phyloP scores from a whole-genome alignment of 2,888 invertebrate species.

The Plagodis pulveraria region DNA sequence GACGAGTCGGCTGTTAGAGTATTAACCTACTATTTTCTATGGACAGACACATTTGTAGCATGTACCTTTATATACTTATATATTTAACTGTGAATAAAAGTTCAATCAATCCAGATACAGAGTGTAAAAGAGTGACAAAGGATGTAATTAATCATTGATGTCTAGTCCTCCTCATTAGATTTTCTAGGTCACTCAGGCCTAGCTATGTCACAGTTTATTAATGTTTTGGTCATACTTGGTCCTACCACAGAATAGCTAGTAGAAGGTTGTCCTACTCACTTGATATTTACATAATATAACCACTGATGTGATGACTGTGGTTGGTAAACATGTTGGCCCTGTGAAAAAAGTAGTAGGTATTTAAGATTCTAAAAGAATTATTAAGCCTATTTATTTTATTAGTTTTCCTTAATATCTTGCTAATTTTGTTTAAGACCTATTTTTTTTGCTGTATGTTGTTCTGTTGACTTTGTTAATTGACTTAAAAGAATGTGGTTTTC shows the following conservation, averaged over 20 bases:
- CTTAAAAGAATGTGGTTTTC: no score
- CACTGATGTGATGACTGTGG: background rate
- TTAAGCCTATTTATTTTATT: no score
- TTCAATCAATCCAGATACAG: conserved; percentile 17
- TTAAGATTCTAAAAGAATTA: no score
- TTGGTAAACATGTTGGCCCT: no score
- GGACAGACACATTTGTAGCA: no score
- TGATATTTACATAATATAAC: conserved; percentile 26
- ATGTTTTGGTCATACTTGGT: conserved; percentile 43
- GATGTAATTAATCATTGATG: conserved; percentile 54
- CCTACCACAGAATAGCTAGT: background rate
- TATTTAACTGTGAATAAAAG: background rate
- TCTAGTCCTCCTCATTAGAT: conserved; percentile 43
- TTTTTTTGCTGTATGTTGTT: no score
- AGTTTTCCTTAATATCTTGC: no score
- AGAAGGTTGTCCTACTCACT: background rate
- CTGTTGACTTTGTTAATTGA: no score
- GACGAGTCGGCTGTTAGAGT: no score
- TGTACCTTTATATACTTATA: background rate
- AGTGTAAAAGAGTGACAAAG: conserved; percentile 39
- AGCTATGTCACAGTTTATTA: conserved; percentile 32
- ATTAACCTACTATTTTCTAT: no score
- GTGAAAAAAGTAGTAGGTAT: no score
- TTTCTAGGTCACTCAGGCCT: conserved; percentile 51
- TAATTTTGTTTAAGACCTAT: no score